Evolutionary conservation across 2,797 vertebrate genomes (phyloP), one percentile per base, ranked within the genome.

Genomic region (Scomberomorus guttatus): DNA sequence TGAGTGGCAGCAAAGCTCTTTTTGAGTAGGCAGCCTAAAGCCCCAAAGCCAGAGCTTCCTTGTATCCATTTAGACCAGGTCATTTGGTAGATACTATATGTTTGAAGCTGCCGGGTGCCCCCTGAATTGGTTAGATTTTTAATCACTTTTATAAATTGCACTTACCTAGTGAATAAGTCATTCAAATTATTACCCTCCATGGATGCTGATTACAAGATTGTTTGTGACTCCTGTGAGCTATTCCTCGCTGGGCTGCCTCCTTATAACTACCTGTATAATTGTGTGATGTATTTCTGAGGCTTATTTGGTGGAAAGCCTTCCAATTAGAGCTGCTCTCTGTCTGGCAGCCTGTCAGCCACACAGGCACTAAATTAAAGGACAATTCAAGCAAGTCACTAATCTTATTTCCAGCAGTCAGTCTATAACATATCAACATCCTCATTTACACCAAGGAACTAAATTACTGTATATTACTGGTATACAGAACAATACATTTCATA

Each of bases 311-410:
- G 60, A 72, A 84, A 90, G 51, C 44, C 56, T 48, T 85, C 90
- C 90, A 94, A 93, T 93, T 92, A 92, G 72, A 79, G 83, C 27
- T 68, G 48, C 57, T 71, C 84, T 84, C 61, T 72, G 59, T 72
- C 74, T 81, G 34, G 22, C 85, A 67, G 72, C 65, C 82, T 89
- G 90, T 72, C 90, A 89, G 67, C 61, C 51, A 39, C 54, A 71
- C 11, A 69, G 3, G 59, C 64, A 5, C 44, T 63, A 76, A 84
- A 92, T 84, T 82, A 89, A 59, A 70, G 54, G 25, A 84, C 5
- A 39, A 64, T 60, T 68, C 42, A 66, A 37, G 56, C 10, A 37
- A 83, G 54, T 59, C 46, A 32, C 66, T 69, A 72, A 2, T 82
- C 54, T 74, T 79, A 61, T 77, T 61, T 51, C 27, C 63, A 56